phyloP scores from a whole-genome alignment of 2,113 vertebrate species.

The Dendrocopos noguchii region DNA sequence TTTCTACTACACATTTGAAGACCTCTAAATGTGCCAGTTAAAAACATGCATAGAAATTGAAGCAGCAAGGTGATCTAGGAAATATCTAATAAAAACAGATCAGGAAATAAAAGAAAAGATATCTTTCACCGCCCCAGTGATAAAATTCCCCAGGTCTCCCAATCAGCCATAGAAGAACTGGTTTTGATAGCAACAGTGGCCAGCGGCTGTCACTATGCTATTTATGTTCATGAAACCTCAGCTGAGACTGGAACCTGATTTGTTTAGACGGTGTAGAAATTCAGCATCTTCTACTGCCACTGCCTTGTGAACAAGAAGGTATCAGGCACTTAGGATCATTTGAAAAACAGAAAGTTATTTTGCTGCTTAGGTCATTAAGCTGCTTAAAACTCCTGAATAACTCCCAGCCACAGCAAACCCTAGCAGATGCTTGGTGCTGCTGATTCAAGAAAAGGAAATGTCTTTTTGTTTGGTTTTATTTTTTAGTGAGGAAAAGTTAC shows the following conservation, averaged over 20 bases:
- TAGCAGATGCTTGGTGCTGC: background rate
- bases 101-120: background rate
- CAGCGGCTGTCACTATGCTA: background rate
- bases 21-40: background rate
- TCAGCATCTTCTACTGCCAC: background rate
- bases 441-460: background rate
- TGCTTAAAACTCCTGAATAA: background rate
- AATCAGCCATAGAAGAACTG: background rate
- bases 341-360: background rate
- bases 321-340: background rate
- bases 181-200: background rate
- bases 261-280: background rate
- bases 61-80: background rate
- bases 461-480: background rate
- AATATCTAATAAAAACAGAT: background rate
- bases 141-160: background rate
- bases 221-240: background rate
- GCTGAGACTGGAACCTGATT: background rate
- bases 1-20: background rate
- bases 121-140: background rate
- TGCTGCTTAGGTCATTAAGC: background rate
- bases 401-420: background rate
- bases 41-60: background rate
- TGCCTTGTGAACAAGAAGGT: background rate
- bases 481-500: background rate